phyloP scores from a whole-genome alignment of 2,113 vertebrate species.

The Bagarius yarrelli region DNA sequence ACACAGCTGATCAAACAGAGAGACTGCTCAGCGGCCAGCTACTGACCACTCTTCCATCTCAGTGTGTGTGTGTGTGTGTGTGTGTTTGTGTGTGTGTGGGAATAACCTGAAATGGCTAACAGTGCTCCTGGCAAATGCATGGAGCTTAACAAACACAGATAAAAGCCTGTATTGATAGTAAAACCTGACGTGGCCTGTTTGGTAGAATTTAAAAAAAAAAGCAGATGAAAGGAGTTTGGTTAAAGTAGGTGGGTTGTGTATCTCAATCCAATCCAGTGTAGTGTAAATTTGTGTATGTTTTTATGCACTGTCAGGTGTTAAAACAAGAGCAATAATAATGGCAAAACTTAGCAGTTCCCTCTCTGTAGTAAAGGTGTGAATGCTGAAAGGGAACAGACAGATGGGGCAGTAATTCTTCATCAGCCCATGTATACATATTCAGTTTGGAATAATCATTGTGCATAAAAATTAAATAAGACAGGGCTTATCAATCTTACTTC shows the following conservation, averaged over 20 bases:
- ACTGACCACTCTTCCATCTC: conserved; percentile 21
- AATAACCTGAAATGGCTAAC: conserved; percentile 17
- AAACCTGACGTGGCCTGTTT: conserved; percentile 27
- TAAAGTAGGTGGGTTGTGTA: neutral
- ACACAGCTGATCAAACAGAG: conserved; percentile 57
- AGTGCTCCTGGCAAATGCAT: conserved; percentile 25
- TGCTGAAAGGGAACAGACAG: conserved; percentile 5
- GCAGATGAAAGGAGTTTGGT: neutral
- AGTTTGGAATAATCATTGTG: conserved; percentile 33
- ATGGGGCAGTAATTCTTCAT: conserved; percentile 22
- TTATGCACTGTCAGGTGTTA: neutral
- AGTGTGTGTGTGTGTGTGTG: conserved; percentile 11
- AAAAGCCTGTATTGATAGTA: conserved; percentile 33
- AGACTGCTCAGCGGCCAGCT: conserved; percentile 16
- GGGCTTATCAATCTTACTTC: conserved; percentile 35
- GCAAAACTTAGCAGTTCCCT: neutral
- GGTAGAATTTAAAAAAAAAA: neutral
- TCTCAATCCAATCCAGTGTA: neutral
- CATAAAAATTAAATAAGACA: conserved; percentile 33
- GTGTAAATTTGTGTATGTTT: neutral
- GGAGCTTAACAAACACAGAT: conserved; percentile 50
- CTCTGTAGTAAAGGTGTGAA: neutral
- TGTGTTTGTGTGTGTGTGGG: conserved; percentile 20
- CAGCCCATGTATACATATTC: conserved; percentile 22
- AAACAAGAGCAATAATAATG: neutral